Conservation (phyloP, 2,888 invertebrate genomes). For the Xylophagus ater region DNA sequence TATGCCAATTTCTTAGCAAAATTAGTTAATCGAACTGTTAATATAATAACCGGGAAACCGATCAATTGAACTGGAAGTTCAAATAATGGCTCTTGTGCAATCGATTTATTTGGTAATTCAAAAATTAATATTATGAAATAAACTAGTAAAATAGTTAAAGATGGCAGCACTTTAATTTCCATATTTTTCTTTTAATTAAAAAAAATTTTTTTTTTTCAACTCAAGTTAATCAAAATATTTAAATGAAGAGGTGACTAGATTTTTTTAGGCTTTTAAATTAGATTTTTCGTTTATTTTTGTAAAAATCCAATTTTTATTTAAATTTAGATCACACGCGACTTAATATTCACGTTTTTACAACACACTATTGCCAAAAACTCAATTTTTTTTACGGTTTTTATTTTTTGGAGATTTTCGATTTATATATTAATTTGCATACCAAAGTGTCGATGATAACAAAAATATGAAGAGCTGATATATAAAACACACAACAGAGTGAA, state of each 20-base stretch:
- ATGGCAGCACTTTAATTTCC: slow-evolving; percentile 8
- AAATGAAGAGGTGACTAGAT: too few relatives aligned
- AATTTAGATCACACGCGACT: too few relatives aligned
- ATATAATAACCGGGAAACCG: slow-evolving; percentile 72
- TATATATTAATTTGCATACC: slow-evolving; percentile 12
- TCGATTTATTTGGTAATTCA: slow-evolving; percentile 1
- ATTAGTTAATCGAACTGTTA: slow-evolving; percentile 66
- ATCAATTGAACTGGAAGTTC: slow-evolving; percentile 75
- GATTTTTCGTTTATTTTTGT: too few relatives aligned
- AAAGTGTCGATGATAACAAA: slow-evolving; percentile 6
- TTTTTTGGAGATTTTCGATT: slow-evolving; percentile 8
- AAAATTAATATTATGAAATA: slow-evolving; percentile 4
- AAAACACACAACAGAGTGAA: too few relatives aligned
- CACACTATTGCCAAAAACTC: slow-evolving; percentile 11
- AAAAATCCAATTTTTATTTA: too few relatives aligned
- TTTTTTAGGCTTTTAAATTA: too few relatives aligned
- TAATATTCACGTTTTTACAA: too few relatives aligned
- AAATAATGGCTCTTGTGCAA: slow-evolving; percentile 46
- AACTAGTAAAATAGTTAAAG: slow-evolving; percentile 1
- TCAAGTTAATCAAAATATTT: slow-evolving; percentile 11
- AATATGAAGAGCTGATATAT: too few relatives aligned
- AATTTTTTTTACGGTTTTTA: slow-evolving; percentile 15
- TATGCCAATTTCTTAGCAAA: slow-evolving; percentile 75
- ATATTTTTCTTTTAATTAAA: too few relatives aligned
- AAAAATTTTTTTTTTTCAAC: background rate